Conservation (phyloP, 2,888 invertebrate genomes). For the Pyralis farinalis region DNA sequence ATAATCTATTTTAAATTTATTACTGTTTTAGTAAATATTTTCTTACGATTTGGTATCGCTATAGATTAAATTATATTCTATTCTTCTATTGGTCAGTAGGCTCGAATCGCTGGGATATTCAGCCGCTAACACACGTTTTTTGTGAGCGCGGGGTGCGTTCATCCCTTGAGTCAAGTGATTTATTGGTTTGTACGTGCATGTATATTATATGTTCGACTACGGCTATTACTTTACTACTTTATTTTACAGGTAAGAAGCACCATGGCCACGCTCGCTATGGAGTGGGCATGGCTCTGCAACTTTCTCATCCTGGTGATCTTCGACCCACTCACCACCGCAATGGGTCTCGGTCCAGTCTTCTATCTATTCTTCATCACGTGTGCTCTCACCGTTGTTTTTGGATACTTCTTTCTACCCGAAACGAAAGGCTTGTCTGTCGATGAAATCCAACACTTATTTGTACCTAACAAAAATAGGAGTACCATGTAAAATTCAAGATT, state of each 20-base stretch:
- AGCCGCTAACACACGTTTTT: no score
- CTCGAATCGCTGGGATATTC: no score
- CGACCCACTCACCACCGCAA: slow-evolving; percentile 40
- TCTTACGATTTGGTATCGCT: no score
- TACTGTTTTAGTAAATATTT: no score
- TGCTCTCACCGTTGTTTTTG: slow-evolving; percentile 34
- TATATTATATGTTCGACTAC: no score
- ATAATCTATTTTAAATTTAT: no score
- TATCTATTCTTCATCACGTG: slow-evolving; percentile 47
- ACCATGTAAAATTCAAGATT: neutral
- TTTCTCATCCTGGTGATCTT: slow-evolving; percentile 49
- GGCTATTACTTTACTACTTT: no score
- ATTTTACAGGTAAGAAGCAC: slow-evolving; percentile 42
- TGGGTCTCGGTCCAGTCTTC: slow-evolving; percentile 52
- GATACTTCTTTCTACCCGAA: slow-evolving; percentile 39
- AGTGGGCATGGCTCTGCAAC: slow-evolving; percentile 52
- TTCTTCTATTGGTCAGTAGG: no score
- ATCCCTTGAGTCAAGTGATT: no score
- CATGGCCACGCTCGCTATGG: slow-evolving; percentile 41
- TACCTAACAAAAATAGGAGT: slow-evolving; percentile 15
- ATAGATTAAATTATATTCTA: no score
- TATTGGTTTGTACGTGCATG: no score
- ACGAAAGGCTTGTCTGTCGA: slow-evolving; percentile 46
- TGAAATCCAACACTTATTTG: slow-evolving; percentile 36
- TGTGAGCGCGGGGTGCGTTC: no score